Conservation (phyloP, 1,140 invertebrate genomes). For the Drosophila neocordata region DNA sequence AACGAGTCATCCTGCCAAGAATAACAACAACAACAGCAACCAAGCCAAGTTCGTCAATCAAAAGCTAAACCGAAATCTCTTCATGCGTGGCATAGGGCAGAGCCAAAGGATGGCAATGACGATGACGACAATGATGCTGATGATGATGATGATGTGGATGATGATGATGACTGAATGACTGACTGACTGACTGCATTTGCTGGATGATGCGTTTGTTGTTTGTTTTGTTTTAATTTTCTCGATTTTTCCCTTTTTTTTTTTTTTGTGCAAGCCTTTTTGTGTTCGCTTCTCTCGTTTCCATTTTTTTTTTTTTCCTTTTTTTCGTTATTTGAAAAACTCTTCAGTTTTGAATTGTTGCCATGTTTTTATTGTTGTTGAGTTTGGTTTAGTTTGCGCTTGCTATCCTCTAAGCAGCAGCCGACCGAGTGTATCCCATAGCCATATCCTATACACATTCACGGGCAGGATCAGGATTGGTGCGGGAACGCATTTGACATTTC, state of each 20-base stretch:
- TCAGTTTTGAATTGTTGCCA: conserved; percentile 82
- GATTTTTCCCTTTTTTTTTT: conserved; percentile 46
- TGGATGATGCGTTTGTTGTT: conserved; percentile 70
- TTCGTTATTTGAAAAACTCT: conserved; percentile 82
- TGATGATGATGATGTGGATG: conserved; percentile 43
- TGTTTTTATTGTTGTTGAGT: conserved; percentile 81
- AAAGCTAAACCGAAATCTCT: conserved; percentile 79
- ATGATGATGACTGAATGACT: conserved; percentile 32
- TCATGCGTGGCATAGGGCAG: conserved; percentile 68
- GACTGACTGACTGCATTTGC: conserved; percentile 14
- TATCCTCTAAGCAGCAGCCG: conserved; percentile 57
- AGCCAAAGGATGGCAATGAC: conserved; percentile 67
- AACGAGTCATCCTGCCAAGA: conserved; percentile 28
- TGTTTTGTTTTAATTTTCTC: conserved; percentile 82
- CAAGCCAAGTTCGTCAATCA: conserved; percentile 74
- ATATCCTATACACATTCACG: background rate
- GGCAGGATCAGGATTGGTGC: conserved; percentile 34
- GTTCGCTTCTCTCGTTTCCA: conserved; percentile 17
- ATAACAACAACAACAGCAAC: conserved; percentile 44
- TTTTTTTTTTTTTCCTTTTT: conserved; percentile 53
- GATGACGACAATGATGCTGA: conserved; percentile 26
- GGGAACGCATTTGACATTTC: conserved; percentile 68
- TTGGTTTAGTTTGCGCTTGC: conserved; percentile 76
- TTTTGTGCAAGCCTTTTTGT: conserved; percentile 46
- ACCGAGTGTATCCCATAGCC: conserved; percentile 19